Percentiles rank a stretch among this genome's conserved stretches.
phyloP scores from a whole-genome alignment of 2,797 vertebrate species.

The Manis pentadactyla region DNA sequence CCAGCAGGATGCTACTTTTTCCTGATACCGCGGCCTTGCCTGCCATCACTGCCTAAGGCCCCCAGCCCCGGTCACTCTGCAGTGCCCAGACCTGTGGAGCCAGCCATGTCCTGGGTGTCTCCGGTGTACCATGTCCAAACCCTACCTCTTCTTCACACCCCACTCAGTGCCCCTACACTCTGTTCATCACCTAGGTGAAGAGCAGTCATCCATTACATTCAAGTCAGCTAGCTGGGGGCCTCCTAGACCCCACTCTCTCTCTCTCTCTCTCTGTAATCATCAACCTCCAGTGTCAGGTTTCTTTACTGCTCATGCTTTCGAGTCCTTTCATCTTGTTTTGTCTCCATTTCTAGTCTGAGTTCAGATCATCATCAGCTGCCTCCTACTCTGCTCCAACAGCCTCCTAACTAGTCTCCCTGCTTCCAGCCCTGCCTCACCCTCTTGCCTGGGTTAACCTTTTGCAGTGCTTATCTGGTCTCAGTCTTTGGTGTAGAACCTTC shows the following conservation, averaged over 20 bases:
- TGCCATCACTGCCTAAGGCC: background rate
- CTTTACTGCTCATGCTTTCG: background rate
- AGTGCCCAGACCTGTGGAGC: background rate
- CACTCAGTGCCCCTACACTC: fast-evolving
- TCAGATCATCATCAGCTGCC: background rate
- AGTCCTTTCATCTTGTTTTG: background rate
- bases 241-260: no score
- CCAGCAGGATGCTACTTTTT: background rate
- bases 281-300: background rate
- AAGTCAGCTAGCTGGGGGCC: background rate
- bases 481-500: background rate
- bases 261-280: background rate
- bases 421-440: background rate
- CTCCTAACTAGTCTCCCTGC: background rate
- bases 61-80: background rate
- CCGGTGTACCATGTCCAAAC: background rate
- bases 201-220: background rate
- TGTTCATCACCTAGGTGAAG: background rate
- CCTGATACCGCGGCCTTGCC: background rate
- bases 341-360: background rate
- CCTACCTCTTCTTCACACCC: background rate
- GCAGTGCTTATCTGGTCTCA: background rate
- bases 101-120: background rate
- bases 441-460: background rate
- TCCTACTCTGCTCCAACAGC: background rate